phyloP scores from a whole-genome alignment of 1,140 invertebrate species.

The Drosophila yakuba region DNA sequence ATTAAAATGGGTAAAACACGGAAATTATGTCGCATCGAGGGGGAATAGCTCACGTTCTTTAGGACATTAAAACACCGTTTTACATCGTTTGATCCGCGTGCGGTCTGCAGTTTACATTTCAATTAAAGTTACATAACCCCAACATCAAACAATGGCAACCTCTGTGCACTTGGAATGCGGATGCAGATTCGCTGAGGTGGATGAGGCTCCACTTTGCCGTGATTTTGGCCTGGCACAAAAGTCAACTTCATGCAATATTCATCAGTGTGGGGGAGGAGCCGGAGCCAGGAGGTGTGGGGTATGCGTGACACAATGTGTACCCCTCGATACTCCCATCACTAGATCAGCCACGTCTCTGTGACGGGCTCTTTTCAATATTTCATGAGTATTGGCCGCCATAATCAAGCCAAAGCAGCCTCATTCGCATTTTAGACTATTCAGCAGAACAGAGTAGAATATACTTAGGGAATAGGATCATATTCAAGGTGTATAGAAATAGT shows the following conservation, averaged over 20 bases:
- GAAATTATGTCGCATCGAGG: conserved; percentile 42
- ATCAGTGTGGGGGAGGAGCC: conserved; percentile 37
- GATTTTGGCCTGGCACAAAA: conserved; percentile 76
- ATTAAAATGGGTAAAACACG: conserved; percentile 61
- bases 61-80: conserved; percentile 70
- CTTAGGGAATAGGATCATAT: background rate
- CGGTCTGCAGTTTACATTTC: conserved; percentile 78
- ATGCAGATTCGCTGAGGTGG: conserved; percentile 43
- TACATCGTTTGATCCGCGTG: conserved; percentile 73
- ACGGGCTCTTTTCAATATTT: conserved; percentile 74
- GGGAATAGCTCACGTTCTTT: conserved; percentile 55
- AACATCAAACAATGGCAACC: conserved; percentile 57
- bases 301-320: conserved; percentile 43
- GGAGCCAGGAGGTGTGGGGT: conserved; percentile 1
- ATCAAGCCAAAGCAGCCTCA: conserved; percentile 61
- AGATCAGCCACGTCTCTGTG: conserved; percentile 53
- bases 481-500: too few relatives aligned
- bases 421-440: conserved; percentile 60
- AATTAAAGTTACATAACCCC: conserved; percentile 80
- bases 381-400: conserved; percentile 75
- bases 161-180: conserved; percentile 4
- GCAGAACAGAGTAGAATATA: conserved; percentile 34
- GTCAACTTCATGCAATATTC: conserved; percentile 83
- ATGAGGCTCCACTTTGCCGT: conserved; percentile 58
- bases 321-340: conserved; percentile 2